Evolutionary conservation across 2,888 invertebrate genomes (phyloP).

Genomic region (Argynnis bischoffii): DNA sequence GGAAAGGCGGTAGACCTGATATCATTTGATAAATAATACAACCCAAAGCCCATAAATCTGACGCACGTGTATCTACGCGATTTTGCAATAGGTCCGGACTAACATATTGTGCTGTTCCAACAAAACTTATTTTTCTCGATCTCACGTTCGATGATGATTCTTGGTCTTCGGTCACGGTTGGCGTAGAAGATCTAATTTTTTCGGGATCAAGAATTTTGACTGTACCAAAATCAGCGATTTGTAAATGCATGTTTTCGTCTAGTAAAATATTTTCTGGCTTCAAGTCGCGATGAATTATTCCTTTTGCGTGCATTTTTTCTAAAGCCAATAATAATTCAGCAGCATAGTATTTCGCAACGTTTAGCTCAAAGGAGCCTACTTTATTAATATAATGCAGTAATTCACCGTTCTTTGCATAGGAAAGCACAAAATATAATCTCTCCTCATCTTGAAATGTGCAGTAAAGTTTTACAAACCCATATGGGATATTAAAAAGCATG

Average conservation of each 20-base stretch:
- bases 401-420: constrained; percentile 97
- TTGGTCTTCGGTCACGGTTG: constrained; percentile 51
- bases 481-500: constrained; percentile 89
- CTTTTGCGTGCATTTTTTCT: constrained; percentile 93
- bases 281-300: constrained; percentile 96
- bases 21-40: constrained; percentile 99
- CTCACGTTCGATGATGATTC: constrained; percentile 63
- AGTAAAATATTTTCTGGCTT: constrained; percentile 99
- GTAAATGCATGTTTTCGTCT: constrained; percentile 97
- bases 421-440: constrained; percentile 96
- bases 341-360: constrained; percentile 95
- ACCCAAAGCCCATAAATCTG: constrained; percentile 98
- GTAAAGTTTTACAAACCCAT: constrained; percentile 96
- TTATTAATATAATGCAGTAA: constrained; percentile 95
- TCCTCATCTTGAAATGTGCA: constrained; percentile 98
- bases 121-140: constrained; percentile 91
- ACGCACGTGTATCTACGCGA: constrained; percentile 87
- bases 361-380: constrained; percentile 93
- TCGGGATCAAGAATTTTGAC: constrained; percentile 89
- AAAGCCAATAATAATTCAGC: constrained; percentile 96
- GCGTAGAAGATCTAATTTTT: constrained; percentile 52
- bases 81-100: constrained; percentile 97
- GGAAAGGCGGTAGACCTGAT: constrained; percentile 95
- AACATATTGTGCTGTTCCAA: constrained; percentile 99
- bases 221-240: constrained; percentile 98